Evolutionary conservation across 2,797 vertebrate genomes (phyloP).

Genomic region (Thripadectes ignobilis): DNA sequence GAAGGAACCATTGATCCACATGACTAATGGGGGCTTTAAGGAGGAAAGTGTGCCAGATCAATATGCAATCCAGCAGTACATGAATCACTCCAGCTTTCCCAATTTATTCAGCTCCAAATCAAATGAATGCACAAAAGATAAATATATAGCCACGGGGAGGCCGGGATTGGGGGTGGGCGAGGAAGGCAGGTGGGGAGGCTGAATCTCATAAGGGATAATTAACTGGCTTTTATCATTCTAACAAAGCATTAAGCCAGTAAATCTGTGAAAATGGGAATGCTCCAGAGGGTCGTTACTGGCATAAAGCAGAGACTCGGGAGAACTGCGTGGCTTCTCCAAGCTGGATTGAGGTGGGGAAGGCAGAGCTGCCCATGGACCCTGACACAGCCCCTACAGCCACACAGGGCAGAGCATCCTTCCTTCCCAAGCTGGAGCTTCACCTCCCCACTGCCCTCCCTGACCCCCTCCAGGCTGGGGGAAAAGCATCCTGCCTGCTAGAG

Average conservation of each 20-base stretch:
- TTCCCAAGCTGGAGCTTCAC: background rate
- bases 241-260: slow-evolving; percentile 51
- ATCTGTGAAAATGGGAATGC: slow-evolving; percentile 23
- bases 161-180: background rate
- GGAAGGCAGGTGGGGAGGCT: slow-evolving; percentile 34
- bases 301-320: background rate
- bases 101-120: slow-evolving; percentile 66
- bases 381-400: background rate
- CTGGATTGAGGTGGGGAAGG: background rate
- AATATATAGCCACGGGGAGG: slow-evolving; percentile 44
- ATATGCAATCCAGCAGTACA: slow-evolving; percentile 57
- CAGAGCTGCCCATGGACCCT: background rate
- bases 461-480: background rate
- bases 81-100: slow-evolving; percentile 65
- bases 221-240: slow-evolving; percentile 61
- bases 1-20: slow-evolving; percentile 43
- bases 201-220: slow-evolving; percentile 46
- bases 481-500: background rate
- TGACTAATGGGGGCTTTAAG: slow-evolving; percentile 47
- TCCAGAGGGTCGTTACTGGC: background rate
- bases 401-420: background rate
- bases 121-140: slow-evolving; percentile 62
- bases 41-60: slow-evolving; percentile 57
- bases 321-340: background rate
- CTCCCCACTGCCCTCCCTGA: background rate